These are phyloP conservation scores for Clamator glandarius DNA, from an alignment of 2,797 vertebrate species.

Conservation along the genomic window DNA sequence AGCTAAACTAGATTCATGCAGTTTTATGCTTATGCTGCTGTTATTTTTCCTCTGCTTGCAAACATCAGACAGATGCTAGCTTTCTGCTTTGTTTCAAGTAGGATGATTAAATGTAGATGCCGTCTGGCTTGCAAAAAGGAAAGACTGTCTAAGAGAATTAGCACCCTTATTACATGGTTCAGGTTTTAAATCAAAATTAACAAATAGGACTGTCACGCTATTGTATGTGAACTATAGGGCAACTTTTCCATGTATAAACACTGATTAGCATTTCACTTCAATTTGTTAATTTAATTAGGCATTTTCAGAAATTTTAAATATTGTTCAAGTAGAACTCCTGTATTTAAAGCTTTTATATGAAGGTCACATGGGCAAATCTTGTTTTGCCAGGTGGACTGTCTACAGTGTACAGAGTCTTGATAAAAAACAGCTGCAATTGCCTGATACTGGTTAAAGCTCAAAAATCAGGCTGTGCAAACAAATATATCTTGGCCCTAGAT, in stretches of 20 bases:
- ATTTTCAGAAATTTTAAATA: constrained; percentile 56
- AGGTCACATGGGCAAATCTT: constrained; percentile 83
- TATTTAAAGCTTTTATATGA: constrained; percentile 79
- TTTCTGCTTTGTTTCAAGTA: constrained; percentile 56
- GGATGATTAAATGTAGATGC: constrained; percentile 15
- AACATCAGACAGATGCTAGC: constrained; percentile 18
- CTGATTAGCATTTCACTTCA: constrained; percentile 64
- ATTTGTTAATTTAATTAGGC: constrained; percentile 72
- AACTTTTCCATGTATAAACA: constrained; percentile 60
- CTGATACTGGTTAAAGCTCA: constrained; percentile 88
- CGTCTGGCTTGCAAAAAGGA: constrained; percentile 22
- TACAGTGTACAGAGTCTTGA: constrained; percentile 80
- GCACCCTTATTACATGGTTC: constrained; percentile 29
- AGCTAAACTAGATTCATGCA: not conserved
- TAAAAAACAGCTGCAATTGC: constrained; percentile 89
- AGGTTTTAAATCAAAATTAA: constrained; percentile 64
- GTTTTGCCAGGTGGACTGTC: constrained; percentile 94
- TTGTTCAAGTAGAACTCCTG: constrained; percentile 55
- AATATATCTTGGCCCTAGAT: constrained; percentile 85
- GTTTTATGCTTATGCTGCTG: constrained; percentile 40
- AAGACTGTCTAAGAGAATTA: constrained; percentile 29
- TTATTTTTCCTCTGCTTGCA: constrained; percentile 30
- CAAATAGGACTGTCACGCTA: constrained; percentile 19
- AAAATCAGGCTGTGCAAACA: constrained; percentile 94
- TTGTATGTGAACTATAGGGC: constrained; percentile 36